Conservation (phyloP, 2,113 vertebrate genomes). For the Mellivora capensis region DNA sequence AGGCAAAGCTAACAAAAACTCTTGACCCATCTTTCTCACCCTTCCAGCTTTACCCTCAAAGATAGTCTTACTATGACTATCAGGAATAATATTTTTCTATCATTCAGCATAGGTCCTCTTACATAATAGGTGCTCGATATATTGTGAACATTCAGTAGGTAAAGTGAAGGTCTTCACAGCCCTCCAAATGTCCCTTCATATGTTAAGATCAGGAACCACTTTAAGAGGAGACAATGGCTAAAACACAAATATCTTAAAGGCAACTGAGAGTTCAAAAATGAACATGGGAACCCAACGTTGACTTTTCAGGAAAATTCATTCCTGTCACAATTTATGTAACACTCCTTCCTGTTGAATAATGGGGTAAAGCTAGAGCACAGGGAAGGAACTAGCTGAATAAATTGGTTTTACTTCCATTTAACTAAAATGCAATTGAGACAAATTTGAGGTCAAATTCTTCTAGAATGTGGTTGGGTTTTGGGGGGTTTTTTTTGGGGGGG, state of each 20-base stretch:
- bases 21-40: not conserved
- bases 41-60: not conserved
- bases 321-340: not conserved
- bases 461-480: not conserved
- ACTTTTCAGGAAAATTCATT: not conserved
- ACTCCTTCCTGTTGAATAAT: slow-evolving; percentile 14
- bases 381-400: not conserved
- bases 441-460: slow-evolving; percentile 10
- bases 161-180: not conserved
- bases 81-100: not conserved
- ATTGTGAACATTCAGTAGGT: not conserved
- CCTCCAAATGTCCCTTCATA: not conserved
- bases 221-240: not conserved
- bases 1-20: not conserved
- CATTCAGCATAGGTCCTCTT: not conserved
- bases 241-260: not conserved
- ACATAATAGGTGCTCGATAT: not conserved
- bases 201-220: not conserved
- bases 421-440: not conserved
- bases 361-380: not conserved
- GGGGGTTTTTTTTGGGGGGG: no score
- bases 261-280: not conserved
- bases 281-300: not conserved
- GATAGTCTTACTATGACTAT: not conserved
- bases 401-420: not conserved